Percentiles rank a stretch among this genome's conserved stretches.
These are phyloP conservation scores for Oncopodura yosiiana DNA, from an alignment of 1,140 invertebrate genomes.

Conservation along the genomic window DNA sequence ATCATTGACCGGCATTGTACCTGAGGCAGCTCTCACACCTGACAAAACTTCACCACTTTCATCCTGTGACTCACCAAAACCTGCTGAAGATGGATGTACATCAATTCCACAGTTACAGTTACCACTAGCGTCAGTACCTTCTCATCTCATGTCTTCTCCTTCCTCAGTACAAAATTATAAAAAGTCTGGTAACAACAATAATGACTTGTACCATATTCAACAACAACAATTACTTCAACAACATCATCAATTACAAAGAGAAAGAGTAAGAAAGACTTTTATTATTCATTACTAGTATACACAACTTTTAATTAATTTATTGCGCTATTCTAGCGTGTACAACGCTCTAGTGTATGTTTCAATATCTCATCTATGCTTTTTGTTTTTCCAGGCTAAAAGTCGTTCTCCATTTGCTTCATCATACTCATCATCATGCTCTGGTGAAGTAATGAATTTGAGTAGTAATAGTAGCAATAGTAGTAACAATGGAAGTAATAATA, in stretches of 20 bases:
- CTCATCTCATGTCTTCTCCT: constrained; percentile 29
- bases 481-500: constrained; percentile 13
- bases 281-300: too few species aligned
- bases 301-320: too few species aligned
- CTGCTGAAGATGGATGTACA: constrained; percentile 7
- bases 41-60: constrained; percentile 20
- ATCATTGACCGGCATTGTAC: constrained; percentile 34
- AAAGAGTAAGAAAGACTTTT: not conserved
- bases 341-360: too few species aligned
- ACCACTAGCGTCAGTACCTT: constrained; percentile 25
- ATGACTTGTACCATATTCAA: constrained; percentile 9
- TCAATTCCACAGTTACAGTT: constrained; percentile 29
- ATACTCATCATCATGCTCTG: constrained; percentile 23
- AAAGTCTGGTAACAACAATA: constrained; percentile 12
- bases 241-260: too few species aligned
- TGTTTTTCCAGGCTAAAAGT: constrained; percentile 26
- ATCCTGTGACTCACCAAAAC: constrained; percentile 17
- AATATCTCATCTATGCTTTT: too few species aligned
- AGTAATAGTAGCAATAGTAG: constrained; percentile 24
- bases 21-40: constrained; percentile 31
- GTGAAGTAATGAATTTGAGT: constrained; percentile 25
- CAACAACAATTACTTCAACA: constrained; percentile 13
- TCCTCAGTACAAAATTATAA: constrained; percentile 35
- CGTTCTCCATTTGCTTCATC: constrained; percentile 30
- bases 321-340: too few species aligned